Evolutionary conservation across 2,797 vertebrate genomes (phyloP), one percentile per base, ranked within the genome.

Genomic region (Hypotaenidia philippensis): DNA sequence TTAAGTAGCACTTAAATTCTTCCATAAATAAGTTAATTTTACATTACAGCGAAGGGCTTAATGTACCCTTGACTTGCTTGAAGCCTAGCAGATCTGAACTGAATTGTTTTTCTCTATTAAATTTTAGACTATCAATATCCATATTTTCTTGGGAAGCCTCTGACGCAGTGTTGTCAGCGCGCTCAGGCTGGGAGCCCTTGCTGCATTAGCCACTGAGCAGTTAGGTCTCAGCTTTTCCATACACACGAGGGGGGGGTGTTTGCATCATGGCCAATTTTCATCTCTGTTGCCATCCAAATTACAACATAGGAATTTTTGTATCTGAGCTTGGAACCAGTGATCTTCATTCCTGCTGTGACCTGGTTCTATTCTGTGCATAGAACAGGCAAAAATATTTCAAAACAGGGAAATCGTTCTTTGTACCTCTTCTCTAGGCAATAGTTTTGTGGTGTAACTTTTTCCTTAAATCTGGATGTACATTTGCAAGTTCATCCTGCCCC

Each of bases 21-120:
- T 88, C 96, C 91, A 53, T 97, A 96, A 96, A 94, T 90, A 90
- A 94, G 86, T 97, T 97, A 95, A 95, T 96, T 94, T 95, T 85
- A 80, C 88, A 92, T 97, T 96, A 94, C 70, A 85, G 80, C 22
- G 1, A 66, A 93, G 68, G 69, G 59, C 89, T 96, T 92, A 95
- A 95, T 96, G 94, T 94, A 85, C 88, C 94, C 83, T 93, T n/a
- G 34, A 76, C 77, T 93, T 90, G 74, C 87, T 95, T 96, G 89
- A 92, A 96, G 91, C 84, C 78, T 45, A 34, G 86, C 83, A 92
- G 78, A 70, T 95, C 93, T 81, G 80, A 88, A 81, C 45, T 18
- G 79, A 89, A 75, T 92, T 60, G 83, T 6, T 94, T 90, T 94
- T 75, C 89, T 96, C 93, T 94, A 93, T 97, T 97, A 89, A 93